Percentiles rank a stretch among this genome's conserved stretches.
phyloP scores from a whole-genome alignment of 2,113 vertebrate species.

The Rana temporaria region DNA sequence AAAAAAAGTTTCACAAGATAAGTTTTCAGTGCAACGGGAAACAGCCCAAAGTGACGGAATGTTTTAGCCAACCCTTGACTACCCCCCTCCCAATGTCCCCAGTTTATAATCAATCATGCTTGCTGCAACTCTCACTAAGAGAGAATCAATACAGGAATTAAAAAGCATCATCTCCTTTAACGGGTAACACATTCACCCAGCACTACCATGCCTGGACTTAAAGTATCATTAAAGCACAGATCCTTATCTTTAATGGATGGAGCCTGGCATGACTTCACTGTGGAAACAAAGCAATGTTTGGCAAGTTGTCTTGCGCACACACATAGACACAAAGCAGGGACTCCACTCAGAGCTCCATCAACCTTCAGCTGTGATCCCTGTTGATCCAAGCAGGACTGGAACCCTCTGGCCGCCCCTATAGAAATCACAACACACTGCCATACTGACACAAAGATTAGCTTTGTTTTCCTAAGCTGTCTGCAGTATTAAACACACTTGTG shows the following conservation, averaged over 20 bases:
- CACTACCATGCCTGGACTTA: neutral
- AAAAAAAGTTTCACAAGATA: too few species aligned
- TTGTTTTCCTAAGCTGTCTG: slow-evolving; percentile 52
- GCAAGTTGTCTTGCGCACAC: neutral
- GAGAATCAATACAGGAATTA: slow-evolving; percentile 17
- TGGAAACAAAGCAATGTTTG: neutral
- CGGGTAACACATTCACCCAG: neutral
- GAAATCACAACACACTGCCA: too few species aligned
- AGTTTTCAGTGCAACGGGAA: neutral
- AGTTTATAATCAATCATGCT: slow-evolving; percentile 16
- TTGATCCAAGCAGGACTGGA: neutral
- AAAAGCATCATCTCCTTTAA: slow-evolving; percentile 18
- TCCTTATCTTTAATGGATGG: neutral
- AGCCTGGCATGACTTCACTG: neutral
- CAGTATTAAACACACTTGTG: slow-evolving; percentile 57
- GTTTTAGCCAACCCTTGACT: neutral
- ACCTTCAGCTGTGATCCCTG: neutral
- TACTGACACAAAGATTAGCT: neutral
- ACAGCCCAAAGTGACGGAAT: neutral
- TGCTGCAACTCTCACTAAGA: slow-evolving; percentile 7
- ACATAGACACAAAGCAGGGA: neutral
- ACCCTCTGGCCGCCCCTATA: neutral
- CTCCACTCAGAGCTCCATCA: neutral
- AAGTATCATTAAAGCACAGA: neutral
- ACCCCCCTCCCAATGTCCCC: neutral